Base-by-base conservation (phyloP, 2,113 vertebrate genomes). In the Gallinago media region DNA sequence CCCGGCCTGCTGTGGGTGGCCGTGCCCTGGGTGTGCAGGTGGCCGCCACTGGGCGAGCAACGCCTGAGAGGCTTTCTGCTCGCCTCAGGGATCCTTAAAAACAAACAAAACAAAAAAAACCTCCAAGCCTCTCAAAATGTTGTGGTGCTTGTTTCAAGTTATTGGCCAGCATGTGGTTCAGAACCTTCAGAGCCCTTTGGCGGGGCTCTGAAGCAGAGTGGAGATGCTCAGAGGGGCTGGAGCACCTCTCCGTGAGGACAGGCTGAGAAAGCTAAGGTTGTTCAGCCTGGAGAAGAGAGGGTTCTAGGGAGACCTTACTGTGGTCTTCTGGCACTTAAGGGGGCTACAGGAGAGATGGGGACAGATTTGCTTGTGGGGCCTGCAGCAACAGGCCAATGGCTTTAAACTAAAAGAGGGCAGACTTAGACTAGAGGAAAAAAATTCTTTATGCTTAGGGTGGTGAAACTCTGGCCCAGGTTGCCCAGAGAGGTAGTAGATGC, bases 201-300 rank as follows among this genome's bases (percentile, higher is more conserved):
- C 4, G 68, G 9, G 15, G n/a, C 7, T 12, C 18, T 32, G 58
- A 21, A 13, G 38, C 0, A 29, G 36, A 5, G 2, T 3, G 29
- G 34, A 27, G 27, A 2, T 11, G 54, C 1, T 31, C 12, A 2
- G 22, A 9, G 46, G 46, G 20, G 34, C 7, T 23, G 49, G n/a
- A 55, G 2, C 38, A 1, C 6, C 12, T 55, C 6, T 47, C 0
- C 36, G 0, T 12, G 42, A 14, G 11, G 25, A 12, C 20, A 42
- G 44, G 38, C 46, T 40, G 42, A 18, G 32, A 8, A 31, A 14
- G 8, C 0, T 65, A 54, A 10, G 19, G 3, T 7, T 59, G 6
- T 34, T 56, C 26, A 44, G 32, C 46, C 6, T 18, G 38, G 15
- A 34, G n/a, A 38, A 18, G 36, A 22, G 29, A 12, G 32, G 9